Base-by-base conservation (phyloP, 2,797 vertebrate species). In the Melanotaenia pygmaea region DNA sequence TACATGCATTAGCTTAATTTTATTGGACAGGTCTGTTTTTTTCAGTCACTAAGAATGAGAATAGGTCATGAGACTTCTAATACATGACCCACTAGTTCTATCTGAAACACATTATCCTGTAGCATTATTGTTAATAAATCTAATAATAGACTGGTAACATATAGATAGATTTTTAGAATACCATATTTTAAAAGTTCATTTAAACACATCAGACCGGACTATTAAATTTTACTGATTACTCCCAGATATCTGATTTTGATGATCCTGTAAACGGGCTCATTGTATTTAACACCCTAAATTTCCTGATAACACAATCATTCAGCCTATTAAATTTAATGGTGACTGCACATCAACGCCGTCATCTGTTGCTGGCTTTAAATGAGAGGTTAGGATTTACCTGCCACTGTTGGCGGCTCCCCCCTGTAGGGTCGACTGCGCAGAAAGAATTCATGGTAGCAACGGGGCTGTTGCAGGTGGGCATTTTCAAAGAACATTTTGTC, bases 401-500 rank as follows among this genome's bases (percentile, higher is more conserved):
- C 90, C 20, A 92, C 70, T 32, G 89, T 76, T 1, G 89, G 91
- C 3, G 81, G 89, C 53, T 95, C 93, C 34, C 92, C 91, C 9
- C 74, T 83, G 74, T 75, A 89, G 20, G 89, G 79, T 38, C 79
- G 90, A 67, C 82, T 59, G 6, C n/a, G 89, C 51, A 80, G 76
- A 56, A 90, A 84, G 38, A 89, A 61, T 24, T 83, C 77, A 22
- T 79, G 72, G 64, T 71, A 60, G 38, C 32, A 81, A n/a, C 18
- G 51, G n/a, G 77, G 67, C 1, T 67, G 68, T 32, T 11, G 68
- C 11, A 50, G 38, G 64, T 77, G 66, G 37, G 53, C 54, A 53
- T 90, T 86, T 77, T 83, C 85, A 37, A 86, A 74, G 71, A 89
- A 86, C 80, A 88, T 85, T 83, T 72, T 80, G 37, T 67, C 76